phyloP scores from a whole-genome alignment of 2,113 vertebrate species.

The Ciconia boyciana region DNA sequence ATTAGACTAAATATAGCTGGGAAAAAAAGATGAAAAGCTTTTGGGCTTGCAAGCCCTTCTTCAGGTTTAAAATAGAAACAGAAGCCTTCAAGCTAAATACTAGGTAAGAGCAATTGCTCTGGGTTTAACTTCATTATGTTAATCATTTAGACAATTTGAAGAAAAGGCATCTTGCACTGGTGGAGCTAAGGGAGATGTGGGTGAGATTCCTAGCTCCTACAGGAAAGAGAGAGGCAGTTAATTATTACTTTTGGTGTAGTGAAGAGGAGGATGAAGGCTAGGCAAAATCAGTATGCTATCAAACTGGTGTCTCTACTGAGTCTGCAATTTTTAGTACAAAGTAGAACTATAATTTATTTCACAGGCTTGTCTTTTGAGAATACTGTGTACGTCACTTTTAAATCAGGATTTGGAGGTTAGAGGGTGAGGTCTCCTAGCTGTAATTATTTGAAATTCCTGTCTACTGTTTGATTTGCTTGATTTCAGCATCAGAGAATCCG shows the following conservation, averaged over 20 bases:
- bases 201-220: neutral
- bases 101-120: neutral
- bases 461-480: neutral
- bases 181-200: neutral
- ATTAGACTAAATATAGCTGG: neutral
- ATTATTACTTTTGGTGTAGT: neutral
- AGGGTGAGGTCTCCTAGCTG: neutral
- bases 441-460: neutral
- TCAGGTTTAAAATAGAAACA: slow-evolving; percentile 24
- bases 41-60: neutral
- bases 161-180: neutral
- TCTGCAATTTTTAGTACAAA: neutral
- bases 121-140: neutral
- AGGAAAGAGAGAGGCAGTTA: neutral
- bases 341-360: neutral
- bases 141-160: slow-evolving; percentile 6
- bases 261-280: neutral
- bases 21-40: neutral
- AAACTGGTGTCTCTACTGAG: neutral
- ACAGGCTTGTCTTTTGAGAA: neutral
- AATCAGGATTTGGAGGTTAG: neutral
- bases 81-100: neutral
- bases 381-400: neutral
- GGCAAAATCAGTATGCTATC: neutral
- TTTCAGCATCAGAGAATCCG: neutral